These are phyloP conservation scores for Squalus acanthias DNA, from an alignment of 2,797 vertebrate species.

Conservation along the genomic window DNA sequence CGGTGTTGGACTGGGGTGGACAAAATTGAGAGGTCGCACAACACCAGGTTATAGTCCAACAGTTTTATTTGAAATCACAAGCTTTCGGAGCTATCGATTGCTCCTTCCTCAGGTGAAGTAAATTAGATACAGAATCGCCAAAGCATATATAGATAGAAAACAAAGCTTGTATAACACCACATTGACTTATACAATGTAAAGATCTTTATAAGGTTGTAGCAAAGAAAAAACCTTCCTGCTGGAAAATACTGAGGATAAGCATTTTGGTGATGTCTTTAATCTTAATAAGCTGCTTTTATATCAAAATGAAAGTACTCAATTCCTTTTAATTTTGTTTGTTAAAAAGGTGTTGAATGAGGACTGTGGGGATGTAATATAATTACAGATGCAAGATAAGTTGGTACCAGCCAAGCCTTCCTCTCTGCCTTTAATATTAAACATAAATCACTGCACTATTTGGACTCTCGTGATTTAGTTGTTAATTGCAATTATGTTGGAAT, in stretches of 20 bases:
- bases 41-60: too few relatives aligned
- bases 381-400: neutral
- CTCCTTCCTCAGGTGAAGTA: too few relatives aligned
- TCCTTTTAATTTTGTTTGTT: neutral
- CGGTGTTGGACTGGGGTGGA: too few relatives aligned
- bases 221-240: neutral
- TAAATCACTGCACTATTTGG: neutral
- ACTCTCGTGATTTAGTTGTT: neutral
- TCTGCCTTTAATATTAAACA: neutral
- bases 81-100: too few relatives aligned
- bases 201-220: neutral
- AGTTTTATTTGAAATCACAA: too few relatives aligned
- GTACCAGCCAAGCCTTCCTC: neutral
- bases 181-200: neutral
- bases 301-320: neutral
- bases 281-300: neutral
- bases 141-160: too few relatives aligned
- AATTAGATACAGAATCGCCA: too few relatives aligned
- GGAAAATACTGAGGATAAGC: neutral
- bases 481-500: neutral
- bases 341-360: neutral
- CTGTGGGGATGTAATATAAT: neutral
- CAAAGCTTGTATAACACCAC: neutral
- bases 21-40: too few relatives aligned
- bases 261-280: neutral